Conservation (phyloP, 2,113 vertebrate genomes). For the Apaloderma vittatum region DNA sequence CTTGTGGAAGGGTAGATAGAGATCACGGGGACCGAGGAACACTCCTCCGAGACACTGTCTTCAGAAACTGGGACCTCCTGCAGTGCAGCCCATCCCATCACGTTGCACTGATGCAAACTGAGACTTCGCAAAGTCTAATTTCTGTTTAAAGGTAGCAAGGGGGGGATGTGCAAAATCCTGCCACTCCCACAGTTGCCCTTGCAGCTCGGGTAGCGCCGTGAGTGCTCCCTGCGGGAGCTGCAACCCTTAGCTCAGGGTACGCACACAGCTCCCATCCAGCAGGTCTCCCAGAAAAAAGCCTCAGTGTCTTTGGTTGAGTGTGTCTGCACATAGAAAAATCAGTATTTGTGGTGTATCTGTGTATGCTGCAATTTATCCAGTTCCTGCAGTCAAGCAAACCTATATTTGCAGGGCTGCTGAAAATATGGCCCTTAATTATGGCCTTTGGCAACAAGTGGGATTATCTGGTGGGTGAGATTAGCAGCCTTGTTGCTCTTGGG, state of each 20-base stretch:
- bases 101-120: not conserved
- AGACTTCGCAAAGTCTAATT: not conserved
- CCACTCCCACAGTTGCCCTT: not conserved
- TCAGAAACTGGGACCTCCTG: not conserved
- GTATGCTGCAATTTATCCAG: not conserved
- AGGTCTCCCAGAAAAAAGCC: not conserved
- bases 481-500: not conserved
- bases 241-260: not conserved
- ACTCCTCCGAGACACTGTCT: not conserved
- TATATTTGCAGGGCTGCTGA: constrained; percentile 2
- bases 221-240: not conserved
- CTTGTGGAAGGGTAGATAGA: not conserved
- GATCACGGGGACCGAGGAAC: not conserved
- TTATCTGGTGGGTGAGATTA: not conserved
- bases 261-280: not conserved
- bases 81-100: not conserved
- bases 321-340: not conserved
- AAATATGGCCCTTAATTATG: not conserved
- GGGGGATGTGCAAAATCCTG: not conserved
- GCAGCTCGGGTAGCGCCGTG: accelerated
- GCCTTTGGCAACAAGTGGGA: not conserved
- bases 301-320: accelerated
- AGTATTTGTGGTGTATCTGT: not conserved
- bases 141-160: not conserved
- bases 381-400: not conserved